Percentiles rank a stretch among this genome's conserved stretches.
Evolutionary conservation across 2,888 invertebrate species (phyloP).

Genomic region (Argyresthia goedartella): DNA sequence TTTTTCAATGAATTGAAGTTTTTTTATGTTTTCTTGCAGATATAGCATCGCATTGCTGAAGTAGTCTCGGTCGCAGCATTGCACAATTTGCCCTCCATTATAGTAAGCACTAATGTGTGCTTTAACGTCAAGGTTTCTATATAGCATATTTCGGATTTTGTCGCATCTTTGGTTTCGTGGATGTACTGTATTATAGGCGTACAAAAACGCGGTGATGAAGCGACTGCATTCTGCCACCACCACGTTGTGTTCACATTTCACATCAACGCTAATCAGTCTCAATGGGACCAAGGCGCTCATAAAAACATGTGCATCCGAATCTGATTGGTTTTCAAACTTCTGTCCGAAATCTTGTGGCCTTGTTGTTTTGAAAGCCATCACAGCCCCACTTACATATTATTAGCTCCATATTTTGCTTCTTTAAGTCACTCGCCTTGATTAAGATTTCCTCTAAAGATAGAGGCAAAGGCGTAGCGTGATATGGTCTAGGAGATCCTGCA

Average conservation of each 20-base stretch:
- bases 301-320: slow-evolving; percentile 1
- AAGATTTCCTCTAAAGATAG: not conserved
- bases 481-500: slow-evolving; percentile 13
- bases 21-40: slow-evolving; percentile 3
- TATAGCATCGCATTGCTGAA: slow-evolving; percentile 4
- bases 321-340: not conserved
- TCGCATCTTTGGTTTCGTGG: not conserved
- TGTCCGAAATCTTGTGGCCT: not conserved
- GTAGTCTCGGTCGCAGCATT: slow-evolving; percentile 19
- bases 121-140: not conserved
- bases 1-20: slow-evolving; percentile 14
- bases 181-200: not conserved
- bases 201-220: not conserved
- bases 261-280: not conserved
- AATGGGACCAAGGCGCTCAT: not conserved
- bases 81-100: slow-evolving; percentile 28
- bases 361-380: not conserved
- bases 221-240: not conserved
- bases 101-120: slow-evolving; percentile 9
- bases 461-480: slow-evolving; percentile 7
- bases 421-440: not conserved
- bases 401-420: not conserved
- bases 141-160: not conserved
- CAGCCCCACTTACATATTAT: not conserved
- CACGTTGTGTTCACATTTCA: no score